phyloP scores from a whole-genome alignment of 2,888 invertebrate genomes.

The Rhaphigaster nebulosa region DNA sequence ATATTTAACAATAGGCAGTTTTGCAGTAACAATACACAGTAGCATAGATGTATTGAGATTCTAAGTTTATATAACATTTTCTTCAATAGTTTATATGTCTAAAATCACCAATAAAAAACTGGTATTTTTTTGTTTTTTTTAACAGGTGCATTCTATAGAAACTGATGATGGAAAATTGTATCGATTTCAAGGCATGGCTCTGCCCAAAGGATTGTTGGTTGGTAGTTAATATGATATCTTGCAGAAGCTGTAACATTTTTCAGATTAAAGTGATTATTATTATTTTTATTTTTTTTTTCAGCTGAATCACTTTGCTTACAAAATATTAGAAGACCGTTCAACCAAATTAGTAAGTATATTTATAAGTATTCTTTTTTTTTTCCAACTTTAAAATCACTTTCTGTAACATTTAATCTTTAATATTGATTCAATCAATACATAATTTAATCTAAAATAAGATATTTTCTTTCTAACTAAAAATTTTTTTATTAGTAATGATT shows the following conservation, averaged over 20 bases:
- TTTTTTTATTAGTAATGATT: no score
- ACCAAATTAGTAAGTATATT: conserved; percentile 73
- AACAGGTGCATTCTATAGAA: conserved; percentile 77
- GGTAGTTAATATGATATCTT: conserved; percentile 60
- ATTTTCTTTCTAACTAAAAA: no score
- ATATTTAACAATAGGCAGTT: neutral
- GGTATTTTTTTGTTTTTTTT: no score
- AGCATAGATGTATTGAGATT: neutral
- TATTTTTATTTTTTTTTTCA: conserved; percentile 66
- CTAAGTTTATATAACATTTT: neutral
- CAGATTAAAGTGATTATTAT: neutral
- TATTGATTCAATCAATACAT: neutral
- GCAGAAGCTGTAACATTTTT: neutral
- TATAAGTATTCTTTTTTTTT: neutral
- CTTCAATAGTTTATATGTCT: neutral
- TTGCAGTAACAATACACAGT: neutral
- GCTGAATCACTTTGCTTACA: conserved; percentile 85
- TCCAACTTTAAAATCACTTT: neutral
- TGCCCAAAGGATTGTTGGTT: conserved; percentile 80
- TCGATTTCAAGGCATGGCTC: conserved; percentile 90
- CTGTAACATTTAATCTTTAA: neutral
- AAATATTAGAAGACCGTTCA: conserved; percentile 81
- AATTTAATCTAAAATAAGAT: no score
- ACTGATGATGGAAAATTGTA: conserved; percentile 77
- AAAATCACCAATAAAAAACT: no score